These are phyloP conservation scores for Agrilus planipennis DNA, from an alignment of 1,140 invertebrate genomes.

Conservation along the genomic window DNA sequence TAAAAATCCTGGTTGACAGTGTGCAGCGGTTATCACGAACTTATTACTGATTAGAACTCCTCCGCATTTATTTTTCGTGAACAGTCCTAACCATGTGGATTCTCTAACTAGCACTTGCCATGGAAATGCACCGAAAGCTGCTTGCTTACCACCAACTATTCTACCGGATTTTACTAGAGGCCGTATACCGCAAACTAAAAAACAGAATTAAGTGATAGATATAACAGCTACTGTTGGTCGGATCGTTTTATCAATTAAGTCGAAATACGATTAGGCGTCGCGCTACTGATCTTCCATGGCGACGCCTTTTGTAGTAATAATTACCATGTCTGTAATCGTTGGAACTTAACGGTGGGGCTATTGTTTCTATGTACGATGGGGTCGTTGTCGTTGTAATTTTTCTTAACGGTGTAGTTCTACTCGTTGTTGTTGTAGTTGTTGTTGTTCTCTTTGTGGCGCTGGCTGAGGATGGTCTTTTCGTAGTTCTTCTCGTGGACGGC, in stretches of 20 bases:
- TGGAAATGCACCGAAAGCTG: constrained; percentile 79
- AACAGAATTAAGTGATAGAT: neutral
- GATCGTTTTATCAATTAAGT: too few species aligned
- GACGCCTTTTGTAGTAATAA: too few species aligned
- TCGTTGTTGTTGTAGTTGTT: constrained; percentile 22
- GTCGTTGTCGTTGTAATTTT: constrained; percentile 16
- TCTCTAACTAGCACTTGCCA: constrained; percentile 89
- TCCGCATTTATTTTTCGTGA: constrained; percentile 94
- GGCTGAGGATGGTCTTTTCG: constrained; percentile 30
- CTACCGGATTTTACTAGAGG: constrained; percentile 67
- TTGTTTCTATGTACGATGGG: constrained; percentile 16
- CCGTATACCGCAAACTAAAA: constrained; percentile 73
- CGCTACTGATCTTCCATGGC: too few species aligned
- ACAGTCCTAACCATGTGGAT: constrained; percentile 83
- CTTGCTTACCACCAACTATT: constrained; percentile 81
- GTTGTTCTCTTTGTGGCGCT: constrained; percentile 34
- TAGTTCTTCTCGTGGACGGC: constrained; percentile 23
- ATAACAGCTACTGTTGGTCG: constrained; percentile 3
- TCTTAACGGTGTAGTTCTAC: constrained; percentile 15
- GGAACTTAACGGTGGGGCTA: constrained; percentile 33
- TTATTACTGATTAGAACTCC: constrained; percentile 78
- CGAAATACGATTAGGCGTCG: too few species aligned
- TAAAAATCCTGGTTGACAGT: constrained; percentile 88
- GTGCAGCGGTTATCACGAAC: constrained; percentile 83
- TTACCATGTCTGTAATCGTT: constrained; percentile 53